Percentiles rank a stretch among this genome's conserved stretches.
These are phyloP conservation scores for Lepus europaeus DNA, from an alignment of 2,113 vertebrate species.

Conservation along the genomic window DNA sequence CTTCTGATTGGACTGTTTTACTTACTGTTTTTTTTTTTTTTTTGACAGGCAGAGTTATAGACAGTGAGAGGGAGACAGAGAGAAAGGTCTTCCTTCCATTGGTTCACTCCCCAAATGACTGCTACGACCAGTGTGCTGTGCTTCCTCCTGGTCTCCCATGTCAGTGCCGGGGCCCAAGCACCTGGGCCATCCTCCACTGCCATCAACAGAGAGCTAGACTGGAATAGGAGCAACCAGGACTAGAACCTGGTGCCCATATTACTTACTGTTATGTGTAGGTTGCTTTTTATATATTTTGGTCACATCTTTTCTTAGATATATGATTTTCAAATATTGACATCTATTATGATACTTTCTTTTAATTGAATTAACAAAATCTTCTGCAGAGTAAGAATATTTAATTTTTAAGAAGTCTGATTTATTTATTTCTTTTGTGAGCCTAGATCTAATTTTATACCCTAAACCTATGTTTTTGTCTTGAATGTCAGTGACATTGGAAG, in stretches of 20 bases:
- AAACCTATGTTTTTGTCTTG: not conserved
- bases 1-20: not conserved
- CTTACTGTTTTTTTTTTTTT: too few species aligned
- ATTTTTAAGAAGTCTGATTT: not conserved
- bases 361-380: not conserved
- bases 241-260: too few species aligned
- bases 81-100: too few species aligned
- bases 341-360: not conserved
- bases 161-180: too few species aligned
- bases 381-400: not conserved
- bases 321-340: not conserved
- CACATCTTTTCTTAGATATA: not conserved
- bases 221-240: too few species aligned
- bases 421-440: not conserved
- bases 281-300: not conserved
- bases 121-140: too few species aligned
- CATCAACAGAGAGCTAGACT: too few species aligned
- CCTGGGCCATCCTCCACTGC: too few species aligned
- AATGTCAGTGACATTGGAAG: not conserved
- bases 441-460: not conserved
- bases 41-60: too few species aligned
- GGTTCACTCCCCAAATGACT: too few species aligned
- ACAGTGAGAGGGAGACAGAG: too few species aligned
- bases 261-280: not conserved
- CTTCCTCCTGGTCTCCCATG: too few species aligned